Evolutionary conservation across 2,797 vertebrate genomes (phyloP).

Genomic region (Morus bassanus): DNA sequence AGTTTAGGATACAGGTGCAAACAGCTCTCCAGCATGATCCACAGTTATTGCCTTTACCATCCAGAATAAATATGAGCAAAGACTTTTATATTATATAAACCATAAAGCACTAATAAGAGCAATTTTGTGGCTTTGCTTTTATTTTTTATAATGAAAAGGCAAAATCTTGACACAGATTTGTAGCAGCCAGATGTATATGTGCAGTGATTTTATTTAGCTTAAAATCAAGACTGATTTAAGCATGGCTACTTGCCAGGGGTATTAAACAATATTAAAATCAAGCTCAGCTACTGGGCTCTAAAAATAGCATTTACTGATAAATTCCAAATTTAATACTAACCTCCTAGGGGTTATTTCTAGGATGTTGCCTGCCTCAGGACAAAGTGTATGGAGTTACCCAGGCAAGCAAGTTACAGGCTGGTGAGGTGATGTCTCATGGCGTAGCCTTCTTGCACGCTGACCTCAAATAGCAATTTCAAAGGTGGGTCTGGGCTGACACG

Average conservation of each 20-base stretch:
- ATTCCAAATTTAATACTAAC: neutral
- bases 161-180: neutral
- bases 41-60: neutral
- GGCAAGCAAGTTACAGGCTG: neutral
- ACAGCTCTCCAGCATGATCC: neutral
- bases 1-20: neutral
- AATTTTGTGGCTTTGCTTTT: slow-evolving; percentile 56
- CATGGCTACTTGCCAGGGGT: slow-evolving; percentile 16
- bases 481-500: neutral
- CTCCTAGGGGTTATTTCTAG: neutral
- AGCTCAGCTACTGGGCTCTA: slow-evolving; percentile 14
- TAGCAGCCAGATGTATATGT: neutral
- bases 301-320: neutral
- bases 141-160: slow-evolving; percentile 2
- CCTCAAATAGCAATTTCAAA: neutral
- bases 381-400: neutral
- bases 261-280: neutral
- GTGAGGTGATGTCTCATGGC: neutral
- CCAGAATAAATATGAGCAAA: neutral
- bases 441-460: neutral
- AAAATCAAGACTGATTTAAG: neutral
- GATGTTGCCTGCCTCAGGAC: neutral
- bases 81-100: neutral
- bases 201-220: slow-evolving; percentile 3
- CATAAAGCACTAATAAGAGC: slow-evolving; percentile 38